Evolutionary conservation across 2,113 vertebrate species (phyloP).

Genomic region (Anarrhichthys ocellatus): DNA sequence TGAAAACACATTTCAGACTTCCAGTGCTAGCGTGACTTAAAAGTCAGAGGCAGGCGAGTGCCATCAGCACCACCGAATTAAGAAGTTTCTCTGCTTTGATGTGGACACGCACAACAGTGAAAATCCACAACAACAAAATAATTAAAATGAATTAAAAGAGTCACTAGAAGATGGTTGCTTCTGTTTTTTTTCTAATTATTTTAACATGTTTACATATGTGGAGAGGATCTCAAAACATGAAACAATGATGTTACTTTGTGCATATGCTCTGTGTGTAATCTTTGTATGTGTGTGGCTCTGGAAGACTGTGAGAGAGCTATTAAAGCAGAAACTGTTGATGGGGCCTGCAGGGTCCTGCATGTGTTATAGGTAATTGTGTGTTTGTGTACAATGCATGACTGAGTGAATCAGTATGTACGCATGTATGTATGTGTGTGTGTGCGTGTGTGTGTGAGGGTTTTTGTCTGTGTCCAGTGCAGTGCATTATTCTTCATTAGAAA

Average conservation of each 20-base stretch:
- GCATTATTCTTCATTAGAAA: conserved; percentile 83
- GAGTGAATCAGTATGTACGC: conserved; percentile 2
- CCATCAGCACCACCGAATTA: conserved; percentile 27
- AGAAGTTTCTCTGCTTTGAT: conserved; percentile 6
- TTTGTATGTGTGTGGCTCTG: not conserved
- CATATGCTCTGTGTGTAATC: not conserved
- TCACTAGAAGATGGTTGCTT: not conserved
- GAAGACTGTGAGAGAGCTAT: conserved; percentile 6
- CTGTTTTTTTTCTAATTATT: not conserved
- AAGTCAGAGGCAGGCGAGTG: not conserved
- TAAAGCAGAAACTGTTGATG: conserved; percentile 49
- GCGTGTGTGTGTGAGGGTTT: conserved; percentile 17
- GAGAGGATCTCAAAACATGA: not conserved
- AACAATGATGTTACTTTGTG: not conserved
- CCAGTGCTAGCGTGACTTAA: conserved; percentile 37
- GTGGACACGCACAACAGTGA: conserved; percentile 12
- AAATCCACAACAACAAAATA: not conserved
- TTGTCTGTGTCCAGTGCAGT: conserved; percentile 66
- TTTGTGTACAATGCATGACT: conserved; percentile 11
- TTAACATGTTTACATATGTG: not conserved
- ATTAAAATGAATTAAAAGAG: not conserved
- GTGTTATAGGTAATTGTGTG: conserved; percentile 14
- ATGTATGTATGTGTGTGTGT: conserved; percentile 12
- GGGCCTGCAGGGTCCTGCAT: conserved; percentile 18
- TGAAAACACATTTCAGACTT: conserved; percentile 53